phyloP scores from a whole-genome alignment of 64 coral and sea anemone genomes.

The Acropora tenuis region DNA sequence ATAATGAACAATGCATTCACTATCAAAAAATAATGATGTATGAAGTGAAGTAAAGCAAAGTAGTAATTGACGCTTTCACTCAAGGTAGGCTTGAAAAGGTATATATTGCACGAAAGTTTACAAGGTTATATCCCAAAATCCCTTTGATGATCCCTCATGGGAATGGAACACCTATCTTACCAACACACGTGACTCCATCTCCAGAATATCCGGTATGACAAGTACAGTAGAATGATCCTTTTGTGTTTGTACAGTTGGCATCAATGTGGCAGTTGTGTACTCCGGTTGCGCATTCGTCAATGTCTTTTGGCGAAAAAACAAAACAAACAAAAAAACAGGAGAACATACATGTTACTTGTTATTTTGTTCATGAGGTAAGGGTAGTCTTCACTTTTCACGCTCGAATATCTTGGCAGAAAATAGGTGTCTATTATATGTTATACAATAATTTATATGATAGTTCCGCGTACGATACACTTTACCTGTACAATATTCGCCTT shows the following conservation, averaged over 20 bases:
- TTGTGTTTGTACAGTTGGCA: conserved; percentile 85
- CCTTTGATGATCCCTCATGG: no score
- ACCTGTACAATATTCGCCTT: conserved; percentile 30
- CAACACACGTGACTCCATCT: conserved; percentile 69
- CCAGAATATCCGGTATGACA: conserved; percentile 77
- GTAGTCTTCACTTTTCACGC: background rate
- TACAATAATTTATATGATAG: no score
- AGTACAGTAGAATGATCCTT: conserved; percentile 80
- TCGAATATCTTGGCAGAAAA: no score
- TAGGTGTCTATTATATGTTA: no score
- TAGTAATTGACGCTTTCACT: no score
- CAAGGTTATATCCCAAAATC: no score
- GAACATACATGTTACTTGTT: background rate
- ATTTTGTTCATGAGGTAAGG: background rate
- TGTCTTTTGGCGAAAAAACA: conserved; percentile 30
- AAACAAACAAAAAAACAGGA: no score
- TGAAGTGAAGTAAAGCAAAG: background rate
- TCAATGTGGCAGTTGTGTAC: conserved; percentile 74
- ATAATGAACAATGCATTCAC: background rate
- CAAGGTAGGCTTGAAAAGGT: no score
- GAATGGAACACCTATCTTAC: background rate
- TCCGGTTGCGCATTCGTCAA: conserved; percentile 45
- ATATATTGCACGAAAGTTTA: no score
- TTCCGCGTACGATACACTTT: background rate
- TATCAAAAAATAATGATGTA: background rate